Base-by-base conservation (phyloP, 2,797 vertebrate genomes). In the Crax fasciolata region DNA sequence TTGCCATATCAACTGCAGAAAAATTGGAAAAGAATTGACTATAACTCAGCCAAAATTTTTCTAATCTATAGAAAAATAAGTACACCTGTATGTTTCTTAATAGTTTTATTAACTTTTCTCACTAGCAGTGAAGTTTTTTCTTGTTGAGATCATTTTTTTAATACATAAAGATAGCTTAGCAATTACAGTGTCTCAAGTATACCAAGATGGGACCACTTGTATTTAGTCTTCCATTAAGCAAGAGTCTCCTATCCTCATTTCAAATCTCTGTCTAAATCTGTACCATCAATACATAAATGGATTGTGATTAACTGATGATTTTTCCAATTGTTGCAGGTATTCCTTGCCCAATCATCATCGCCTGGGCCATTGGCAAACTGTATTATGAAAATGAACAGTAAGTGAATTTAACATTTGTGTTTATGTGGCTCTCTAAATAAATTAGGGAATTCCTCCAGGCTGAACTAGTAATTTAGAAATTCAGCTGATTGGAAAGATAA, bases 301-400 rank as follows among this genome's bases (percentile, higher is more conserved):
- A 5, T 38, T 76, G 55, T 38, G 8, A 79, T 67, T 95, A 87
- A 96, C 27, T 75, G 24, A 32, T 75, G 9, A 41, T 57, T 91
- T 94, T 88, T 96, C 13, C 63, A 61, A 20, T 84, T 70, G 76
- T 92, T 97, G 28, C 96, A 99, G 99, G 99, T 98, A 98, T 99
- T 89, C 99, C 99, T 12, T 99, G 98, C 87, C 99, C 99, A 14
- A 99, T 99, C 95, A 99, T 99, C 80, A 91, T 99, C 2, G 98
- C 98, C 84, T 99, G 99, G 99, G 99, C 99, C 57, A 97, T 99
- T 57, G 99, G 99, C 83, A 99, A 99, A 91, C 97, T 99, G 6
- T 99, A 99, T 97, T 99, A 99, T 81, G 99, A 99, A 97, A 99
- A 99, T 68, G 98, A 99, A 95, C 98, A 99, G 99, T 99, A 98